Percentiles rank a stretch among this genome's conserved stretches.
Conservation (phyloP, 2,888 invertebrate species). For the Beris morrisii region DNA sequence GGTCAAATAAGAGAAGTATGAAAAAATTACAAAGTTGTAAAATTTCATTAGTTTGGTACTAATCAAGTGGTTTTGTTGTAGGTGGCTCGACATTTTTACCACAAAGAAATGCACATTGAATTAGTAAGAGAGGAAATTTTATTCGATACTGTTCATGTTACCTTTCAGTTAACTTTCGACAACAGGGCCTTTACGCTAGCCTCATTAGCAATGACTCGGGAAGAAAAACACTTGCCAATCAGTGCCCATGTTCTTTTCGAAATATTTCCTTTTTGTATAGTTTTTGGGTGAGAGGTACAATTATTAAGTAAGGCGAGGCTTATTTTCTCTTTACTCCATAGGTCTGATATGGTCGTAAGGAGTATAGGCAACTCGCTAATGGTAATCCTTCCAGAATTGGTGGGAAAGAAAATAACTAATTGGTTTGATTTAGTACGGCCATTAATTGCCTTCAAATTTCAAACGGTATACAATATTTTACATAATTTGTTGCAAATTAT, state of each 20-base stretch:
- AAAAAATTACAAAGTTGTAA: no score
- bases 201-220: slow-evolving; percentile 80
- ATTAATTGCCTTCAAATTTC: slow-evolving; percentile 90
- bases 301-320: neutral
- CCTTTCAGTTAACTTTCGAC: slow-evolving; percentile 91
- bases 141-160: slow-evolving; percentile 90
- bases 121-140: slow-evolving; percentile 82
- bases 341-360: slow-evolving; percentile 83
- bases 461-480: slow-evolving; percentile 68
- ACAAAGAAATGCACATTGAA: slow-evolving; percentile 92
- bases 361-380: slow-evolving; percentile 89
- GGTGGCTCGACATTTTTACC: slow-evolving; percentile 92
- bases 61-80: slow-evolving; percentile 44
- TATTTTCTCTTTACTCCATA: slow-evolving; percentile 48
- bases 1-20: slow-evolving; percentile 86
- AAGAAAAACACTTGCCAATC: slow-evolving; percentile 86
- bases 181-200: slow-evolving; percentile 87
- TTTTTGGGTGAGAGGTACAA: slow-evolving; percentile 75
- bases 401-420: slow-evolving; percentile 87
- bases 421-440: slow-evolving; percentile 92
- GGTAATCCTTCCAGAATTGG: slow-evolving; percentile 83
- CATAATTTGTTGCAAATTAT: neutral
- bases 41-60: neutral
- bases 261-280: slow-evolving; percentile 97
- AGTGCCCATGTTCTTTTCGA: slow-evolving; percentile 90